Percentiles rank a stretch among this genome's conserved stretches.
These are phyloP conservation scores for Oophaga pumilio DNA, from an alignment of 2,113 vertebrate genomes.

Conservation along the genomic window DNA sequence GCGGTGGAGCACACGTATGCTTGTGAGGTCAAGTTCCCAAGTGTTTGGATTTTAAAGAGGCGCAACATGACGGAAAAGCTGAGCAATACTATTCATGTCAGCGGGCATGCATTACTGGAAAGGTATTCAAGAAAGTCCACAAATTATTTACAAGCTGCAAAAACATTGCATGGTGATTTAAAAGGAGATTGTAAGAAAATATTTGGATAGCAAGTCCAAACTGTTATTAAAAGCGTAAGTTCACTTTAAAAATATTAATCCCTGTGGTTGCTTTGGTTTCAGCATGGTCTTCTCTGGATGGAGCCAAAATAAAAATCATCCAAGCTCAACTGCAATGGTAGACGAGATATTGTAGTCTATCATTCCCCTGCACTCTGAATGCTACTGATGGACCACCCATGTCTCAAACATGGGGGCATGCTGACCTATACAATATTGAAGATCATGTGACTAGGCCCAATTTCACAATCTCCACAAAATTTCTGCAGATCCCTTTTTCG, in stretches of 20 bases:
- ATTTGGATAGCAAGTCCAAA: neutral
- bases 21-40: neutral
- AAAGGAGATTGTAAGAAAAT: neutral
- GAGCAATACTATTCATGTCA: conserved; percentile 14
- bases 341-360: neutral
- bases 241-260: neutral
- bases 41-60: conserved; percentile 11
- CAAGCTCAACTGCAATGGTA: neutral
- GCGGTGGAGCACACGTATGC: neutral
- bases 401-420: too few species aligned
- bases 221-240: neutral
- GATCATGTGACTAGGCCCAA: too few species aligned
- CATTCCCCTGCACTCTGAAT: too few species aligned
- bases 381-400: too few species aligned
- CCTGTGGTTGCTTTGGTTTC: neutral
- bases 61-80: conserved; percentile 13
- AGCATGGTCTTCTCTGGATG: neutral
- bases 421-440: too few species aligned
- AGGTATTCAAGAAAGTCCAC: neutral
- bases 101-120: neutral
- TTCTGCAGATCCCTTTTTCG: neutral
- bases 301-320: neutral
- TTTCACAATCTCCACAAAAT: neutral
- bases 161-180: neutral
- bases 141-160: neutral